Conservation (phyloP, 2,113 vertebrate species). For the Equus przewalskii region DNA sequence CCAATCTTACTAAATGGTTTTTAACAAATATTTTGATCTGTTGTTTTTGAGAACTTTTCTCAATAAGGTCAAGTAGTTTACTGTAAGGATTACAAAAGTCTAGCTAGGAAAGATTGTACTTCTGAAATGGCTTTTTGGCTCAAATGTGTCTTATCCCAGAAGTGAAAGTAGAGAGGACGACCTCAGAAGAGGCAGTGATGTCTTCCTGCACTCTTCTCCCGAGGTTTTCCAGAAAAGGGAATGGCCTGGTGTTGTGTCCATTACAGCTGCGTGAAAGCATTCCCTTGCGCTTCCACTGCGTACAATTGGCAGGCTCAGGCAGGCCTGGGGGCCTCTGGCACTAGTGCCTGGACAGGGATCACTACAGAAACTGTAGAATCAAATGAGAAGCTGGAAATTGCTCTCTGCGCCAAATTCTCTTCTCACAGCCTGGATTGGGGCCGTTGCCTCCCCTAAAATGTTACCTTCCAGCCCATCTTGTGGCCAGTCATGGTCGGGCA, state of each 20-base stretch:
- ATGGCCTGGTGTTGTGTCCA: slow-evolving; percentile 33
- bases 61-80: neutral
- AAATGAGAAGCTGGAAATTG: neutral
- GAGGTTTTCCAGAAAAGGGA: slow-evolving; percentile 86
- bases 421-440: neutral
- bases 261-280: slow-evolving; percentile 82
- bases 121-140: neutral
- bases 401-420: neutral
- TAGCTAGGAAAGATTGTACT: neutral
- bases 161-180: slow-evolving; percentile 11
- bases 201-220: slow-evolving; percentile 70
- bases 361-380: neutral
- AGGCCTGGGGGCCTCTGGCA: neutral
- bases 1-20: neutral
- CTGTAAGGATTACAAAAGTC: slow-evolving; percentile 47
- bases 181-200: neutral
- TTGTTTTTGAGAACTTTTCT: slow-evolving; percentile 23
- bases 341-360: neutral
- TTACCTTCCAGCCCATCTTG: neutral
- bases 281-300: slow-evolving; percentile 73
- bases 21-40: slow-evolving; percentile 35
- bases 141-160: slow-evolving; percentile 20
- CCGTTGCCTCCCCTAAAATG: neutral
- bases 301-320: slow-evolving; percentile 15
- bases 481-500: neutral